Base-by-base conservation (phyloP, 2,797 vertebrate species). In the Schizopygopsis malacanthus region DNA sequence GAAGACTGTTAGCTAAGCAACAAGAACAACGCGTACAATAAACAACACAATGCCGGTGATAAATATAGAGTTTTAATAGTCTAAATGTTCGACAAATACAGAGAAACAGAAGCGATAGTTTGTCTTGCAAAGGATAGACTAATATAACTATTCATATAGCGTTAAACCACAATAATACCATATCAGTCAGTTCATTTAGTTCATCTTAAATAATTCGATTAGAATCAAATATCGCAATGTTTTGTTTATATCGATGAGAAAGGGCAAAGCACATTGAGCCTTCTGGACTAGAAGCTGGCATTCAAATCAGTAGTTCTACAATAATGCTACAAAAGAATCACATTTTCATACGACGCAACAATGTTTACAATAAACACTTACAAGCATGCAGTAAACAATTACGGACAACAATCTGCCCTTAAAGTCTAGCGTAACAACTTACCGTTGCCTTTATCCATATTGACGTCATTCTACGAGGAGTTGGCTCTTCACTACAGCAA, bases 401-500 rank as follows among this genome's bases (percentile, higher is more conserved):
- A 59, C 72, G 25, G 2, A 71, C 54, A 85, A 61, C n/a, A 65
- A 79, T 50, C 33, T 71, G 5, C 11, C 54, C 45, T 78, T 70
- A 63, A 85, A 85, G 56, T 79, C 50, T 25, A 16, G 9, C 63
- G 11, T 50, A 22, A 61, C 12, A 79, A 80, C 78, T 85, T 85
- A 80, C 77, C 84, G 77, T 80, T 76, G 73, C 63, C 22, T 78
- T 61, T 80, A 52, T 73, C 69, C 41, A 85, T 20, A 72, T 52
- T 85, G 84, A 85, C 69, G 84, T 63, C 84, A 80, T 70, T 84
- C 75, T 43, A 39, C 22, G 72, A 84, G 39, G 59, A 25, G 41
- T 1, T 18, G 12, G 15, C 16, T 78, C 39, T 45, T 47, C 83
- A 12, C 37, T 65, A 56, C 39, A 41, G 12, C 7, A 78, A 78